phyloP scores from a whole-genome alignment of 2,888 invertebrate genomes.

The Cephonodes hylas region DNA sequence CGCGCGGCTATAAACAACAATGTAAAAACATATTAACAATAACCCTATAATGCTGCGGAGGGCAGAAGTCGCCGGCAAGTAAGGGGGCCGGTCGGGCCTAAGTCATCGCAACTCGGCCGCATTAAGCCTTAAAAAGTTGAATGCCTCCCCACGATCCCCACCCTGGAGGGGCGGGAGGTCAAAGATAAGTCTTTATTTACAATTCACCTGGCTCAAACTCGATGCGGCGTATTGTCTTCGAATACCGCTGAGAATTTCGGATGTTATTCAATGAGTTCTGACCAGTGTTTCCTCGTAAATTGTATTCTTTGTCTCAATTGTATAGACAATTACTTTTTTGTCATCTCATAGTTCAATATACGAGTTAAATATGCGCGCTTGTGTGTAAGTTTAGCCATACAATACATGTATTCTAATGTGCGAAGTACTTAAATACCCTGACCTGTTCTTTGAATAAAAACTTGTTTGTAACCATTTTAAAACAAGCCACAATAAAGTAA shows the following conservation, averaged over 20 bases:
- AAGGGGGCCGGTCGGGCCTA: background rate
- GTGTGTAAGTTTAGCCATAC: background rate
- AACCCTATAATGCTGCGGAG: slow-evolving; percentile 23
- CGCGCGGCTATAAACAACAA: slow-evolving; percentile 55
- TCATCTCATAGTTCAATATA: background rate
- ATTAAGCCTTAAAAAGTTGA: slow-evolving; percentile 11
- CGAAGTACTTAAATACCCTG: too few relatives aligned
- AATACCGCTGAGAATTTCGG: slow-evolving; percentile 11
- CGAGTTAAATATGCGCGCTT: background rate
- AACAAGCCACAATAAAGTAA: too few relatives aligned
- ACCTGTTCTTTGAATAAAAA: too few relatives aligned
- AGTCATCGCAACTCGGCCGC: slow-evolving; percentile 2
- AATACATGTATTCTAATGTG: background rate
- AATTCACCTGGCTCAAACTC: slow-evolving; percentile 4
- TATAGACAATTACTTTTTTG: slow-evolving; percentile 1
- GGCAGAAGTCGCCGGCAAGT: background rate
- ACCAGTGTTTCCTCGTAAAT: slow-evolving; percentile 5
- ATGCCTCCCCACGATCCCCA: slow-evolving; percentile 3
- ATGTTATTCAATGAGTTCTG: slow-evolving; percentile 2
- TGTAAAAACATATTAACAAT: slow-evolving; percentile 55
- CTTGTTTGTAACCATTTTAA: too few relatives aligned
- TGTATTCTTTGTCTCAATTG: slow-evolving; percentile 6
- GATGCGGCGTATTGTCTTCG: slow-evolving; percentile 8
- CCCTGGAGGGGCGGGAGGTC: slow-evolving; percentile 11
- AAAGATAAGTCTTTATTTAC: slow-evolving; percentile 14